These are phyloP conservation scores for Podarcis cretensis DNA, from an alignment of 2,113 vertebrate genomes.

Conservation along the genomic window DNA sequence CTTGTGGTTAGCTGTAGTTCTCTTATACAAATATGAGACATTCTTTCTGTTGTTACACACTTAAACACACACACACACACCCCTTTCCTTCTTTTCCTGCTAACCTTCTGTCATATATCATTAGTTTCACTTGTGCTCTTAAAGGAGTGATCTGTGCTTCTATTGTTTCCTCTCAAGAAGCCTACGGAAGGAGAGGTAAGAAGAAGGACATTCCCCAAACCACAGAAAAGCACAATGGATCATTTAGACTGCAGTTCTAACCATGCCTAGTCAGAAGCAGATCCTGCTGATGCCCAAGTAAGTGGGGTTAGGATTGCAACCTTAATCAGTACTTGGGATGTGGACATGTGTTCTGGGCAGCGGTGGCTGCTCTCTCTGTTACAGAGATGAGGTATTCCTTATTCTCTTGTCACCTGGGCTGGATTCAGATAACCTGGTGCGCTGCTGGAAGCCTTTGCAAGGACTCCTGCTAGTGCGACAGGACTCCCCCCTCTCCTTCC, in stretches of 20 bases:
- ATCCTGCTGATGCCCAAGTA: no score
- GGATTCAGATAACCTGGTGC: no score
- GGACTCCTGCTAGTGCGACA: no score
- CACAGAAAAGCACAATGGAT: not conserved
- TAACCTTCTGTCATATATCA: constrained; percentile 37
- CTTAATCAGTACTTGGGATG: not conserved
- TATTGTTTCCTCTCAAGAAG: not conserved
- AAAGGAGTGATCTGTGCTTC: constrained; percentile 2
- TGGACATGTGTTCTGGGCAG: not conserved
- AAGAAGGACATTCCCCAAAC: not conserved
- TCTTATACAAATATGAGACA: constrained; percentile 8
- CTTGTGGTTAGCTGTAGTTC: constrained; percentile 49
- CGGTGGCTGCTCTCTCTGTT: not conserved
- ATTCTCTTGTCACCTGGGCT: no score
- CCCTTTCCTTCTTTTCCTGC: not conserved
- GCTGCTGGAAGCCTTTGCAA: no score
- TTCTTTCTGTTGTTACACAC: not conserved
- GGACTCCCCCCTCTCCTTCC: no score
- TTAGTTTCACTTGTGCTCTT: constrained; percentile 19
- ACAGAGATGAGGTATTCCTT: not conserved
- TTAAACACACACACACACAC: no score
- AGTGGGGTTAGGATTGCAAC: no score
- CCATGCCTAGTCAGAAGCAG: no score
- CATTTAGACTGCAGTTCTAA: not conserved
- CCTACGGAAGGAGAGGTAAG: not conserved